Evolutionary conservation across 2,113 vertebrate genomes (phyloP).

Genomic region (Macquaria australasica): DNA sequence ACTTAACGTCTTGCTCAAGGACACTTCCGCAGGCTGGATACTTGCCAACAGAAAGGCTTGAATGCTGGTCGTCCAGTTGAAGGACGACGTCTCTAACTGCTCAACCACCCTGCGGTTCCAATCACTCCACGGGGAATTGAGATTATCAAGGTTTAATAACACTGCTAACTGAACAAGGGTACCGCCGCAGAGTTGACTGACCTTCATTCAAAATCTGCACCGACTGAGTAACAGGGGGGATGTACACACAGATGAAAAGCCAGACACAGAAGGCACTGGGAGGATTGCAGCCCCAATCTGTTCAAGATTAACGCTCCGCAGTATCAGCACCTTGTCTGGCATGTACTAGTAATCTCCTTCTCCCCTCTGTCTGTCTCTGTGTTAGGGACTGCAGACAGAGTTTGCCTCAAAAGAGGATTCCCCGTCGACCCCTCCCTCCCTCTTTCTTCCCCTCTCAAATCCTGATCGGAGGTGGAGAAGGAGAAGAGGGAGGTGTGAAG

Average conservation of each 20-base stretch:
- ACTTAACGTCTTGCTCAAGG: constrained; percentile 16
- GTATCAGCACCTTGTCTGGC: constrained; percentile 71
- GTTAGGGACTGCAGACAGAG: constrained; percentile 42
- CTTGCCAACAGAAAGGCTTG: background rate
- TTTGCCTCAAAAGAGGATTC: constrained; percentile 67
- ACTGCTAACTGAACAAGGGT: background rate
- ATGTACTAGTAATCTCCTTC: constrained; percentile 65
- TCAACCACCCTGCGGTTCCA: background rate
- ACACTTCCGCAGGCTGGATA: background rate
- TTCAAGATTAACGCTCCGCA: constrained; percentile 70
- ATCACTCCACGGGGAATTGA: constrained; percentile 2
- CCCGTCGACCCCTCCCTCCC: constrained; percentile 7
- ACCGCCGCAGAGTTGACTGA: constrained; percentile 18
- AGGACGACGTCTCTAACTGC: background rate
- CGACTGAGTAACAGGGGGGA: background rate
- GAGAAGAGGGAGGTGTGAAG: constrained; percentile 31
- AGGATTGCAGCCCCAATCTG: constrained; percentile 59
- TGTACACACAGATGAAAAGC: constrained; percentile 38
- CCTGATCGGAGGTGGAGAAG: constrained; percentile 27
- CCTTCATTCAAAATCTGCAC: constrained; percentile 36
- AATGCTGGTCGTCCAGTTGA: background rate
- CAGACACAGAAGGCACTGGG: constrained; percentile 21
- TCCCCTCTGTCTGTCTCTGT: constrained; percentile 52
- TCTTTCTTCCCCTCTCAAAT: constrained; percentile 39
- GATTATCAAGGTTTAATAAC: constrained; percentile 45